Evolutionary conservation across 1,140 invertebrate species (phyloP), one percentile per base, ranked within the genome.

Genomic region (Ceratosolen solmsi): DNA sequence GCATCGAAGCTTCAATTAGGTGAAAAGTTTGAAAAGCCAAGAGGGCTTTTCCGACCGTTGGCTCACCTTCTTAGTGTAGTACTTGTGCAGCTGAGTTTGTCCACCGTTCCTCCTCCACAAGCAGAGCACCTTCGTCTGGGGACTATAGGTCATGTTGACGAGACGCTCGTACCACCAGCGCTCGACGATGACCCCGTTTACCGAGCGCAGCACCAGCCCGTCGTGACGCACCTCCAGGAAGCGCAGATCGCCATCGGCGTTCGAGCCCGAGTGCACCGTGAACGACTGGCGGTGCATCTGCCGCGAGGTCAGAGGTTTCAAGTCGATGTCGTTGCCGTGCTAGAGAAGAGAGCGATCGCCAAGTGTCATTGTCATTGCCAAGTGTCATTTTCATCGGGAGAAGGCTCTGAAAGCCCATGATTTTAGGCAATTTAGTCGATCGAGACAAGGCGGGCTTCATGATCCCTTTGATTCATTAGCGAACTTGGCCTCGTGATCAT

Each of bases 111-210:
- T 94, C 80, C 96, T 94, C 98, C 98, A 99, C 63, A 99, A 93
- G 92, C 98, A 99, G 70, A 99, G 92, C 22, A 99, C 96, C 91
- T 97, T 97, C 86, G 97, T 99, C 92, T 99, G 99, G 0, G 99
- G 99, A 86, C 98, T 98, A 90, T 98, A 99, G 0, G 98, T 99
- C 98, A 99, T 99, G 89, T 99, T 99, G 17, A 99, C 98, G 33
- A 99, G 93, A 75, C 98, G 93, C 89, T 99, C 99, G 92, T 98
- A 99, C 98, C 98, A 99, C 98, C 98, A 99, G 90, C 96, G 93
- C 89, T 99, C 98, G 71, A 99, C 96, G 86, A 99, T 99, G 9
- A 97, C 95, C 89, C 98, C 97, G 88, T 95, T 97, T 20, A 97
- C 96, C 60, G 97, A 97, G 79, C 99, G 93, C 74, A 99, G 91